Evolutionary conservation across 2,888 invertebrate species (phyloP).

Genomic region (Piscicola geometra): DNA sequence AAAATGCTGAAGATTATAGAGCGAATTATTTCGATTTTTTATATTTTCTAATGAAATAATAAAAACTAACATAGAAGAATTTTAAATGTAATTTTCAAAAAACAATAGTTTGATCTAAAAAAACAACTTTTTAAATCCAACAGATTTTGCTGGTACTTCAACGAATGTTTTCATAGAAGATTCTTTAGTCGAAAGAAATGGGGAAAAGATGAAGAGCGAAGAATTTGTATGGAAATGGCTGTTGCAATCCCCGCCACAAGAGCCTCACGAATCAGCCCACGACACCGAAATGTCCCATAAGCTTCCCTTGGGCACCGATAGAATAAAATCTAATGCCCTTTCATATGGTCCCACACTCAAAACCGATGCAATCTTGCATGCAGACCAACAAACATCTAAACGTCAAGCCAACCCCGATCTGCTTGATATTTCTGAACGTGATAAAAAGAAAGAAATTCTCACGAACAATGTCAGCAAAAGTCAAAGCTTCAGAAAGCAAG

Average conservation of each 20-base stretch:
- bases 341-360: neutral
- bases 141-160: neutral
- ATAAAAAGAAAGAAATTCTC: neutral
- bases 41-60: no score
- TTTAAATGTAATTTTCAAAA: no score
- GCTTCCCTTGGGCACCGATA: neutral
- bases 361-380: no score
- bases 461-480: neutral
- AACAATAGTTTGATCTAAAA: neutral
- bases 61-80: no score
- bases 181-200: no score
- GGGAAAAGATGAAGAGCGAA: neutral
- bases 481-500: neutral
- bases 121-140: neutral
- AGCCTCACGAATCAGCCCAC: neutral
- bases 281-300: neutral
- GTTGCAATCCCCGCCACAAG: neutral
- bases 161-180: neutral
- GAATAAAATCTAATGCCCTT: neutral
- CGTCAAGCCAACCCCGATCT: no score
- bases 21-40: neutral
- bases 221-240: conserved; percentile 5
- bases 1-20: neutral
- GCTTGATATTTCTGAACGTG: no score
- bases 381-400: no score